phyloP scores from a whole-genome alignment of 2,113 vertebrate genomes.

The Bombycilla garrulus region DNA sequence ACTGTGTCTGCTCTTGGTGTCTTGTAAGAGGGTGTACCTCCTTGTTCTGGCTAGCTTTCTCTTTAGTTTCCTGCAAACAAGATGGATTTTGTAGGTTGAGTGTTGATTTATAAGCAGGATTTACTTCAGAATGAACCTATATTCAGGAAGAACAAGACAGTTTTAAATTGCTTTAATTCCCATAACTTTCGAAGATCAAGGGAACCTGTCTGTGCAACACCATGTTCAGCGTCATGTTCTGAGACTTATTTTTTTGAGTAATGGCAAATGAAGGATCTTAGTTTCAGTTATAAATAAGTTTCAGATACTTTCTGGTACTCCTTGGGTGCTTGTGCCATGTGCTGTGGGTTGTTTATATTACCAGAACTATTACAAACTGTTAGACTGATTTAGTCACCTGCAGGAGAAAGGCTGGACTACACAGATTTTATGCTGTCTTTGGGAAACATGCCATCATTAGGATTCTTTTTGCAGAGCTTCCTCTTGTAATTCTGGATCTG shows the following conservation, averaged over 20 bases:
- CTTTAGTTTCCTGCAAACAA: background rate
- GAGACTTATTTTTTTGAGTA: background rate
- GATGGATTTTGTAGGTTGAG: background rate
- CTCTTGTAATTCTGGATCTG: background rate
- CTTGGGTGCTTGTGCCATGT: background rate
- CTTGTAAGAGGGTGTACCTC: background rate
- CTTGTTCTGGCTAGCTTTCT: background rate
- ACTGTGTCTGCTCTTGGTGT: background rate
- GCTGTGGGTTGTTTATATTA: background rate
- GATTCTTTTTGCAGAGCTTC: background rate
- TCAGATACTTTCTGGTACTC: background rate
- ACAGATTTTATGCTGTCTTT: background rate
- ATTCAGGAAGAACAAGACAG: background rate
- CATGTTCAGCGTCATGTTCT: background rate
- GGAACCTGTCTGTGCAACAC: background rate
- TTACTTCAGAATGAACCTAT: background rate
- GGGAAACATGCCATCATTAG: background rate
- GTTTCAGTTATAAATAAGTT: background rate
- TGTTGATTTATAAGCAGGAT: background rate
- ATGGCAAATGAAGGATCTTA: background rate
- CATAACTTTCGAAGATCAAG: background rate
- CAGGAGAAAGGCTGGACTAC: background rate
- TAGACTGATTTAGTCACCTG: background rate
- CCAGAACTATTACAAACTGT: background rate
- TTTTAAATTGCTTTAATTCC: background rate